phyloP scores from a whole-genome alignment of 2,888 invertebrate species.

The Apoderus coryli region DNA sequence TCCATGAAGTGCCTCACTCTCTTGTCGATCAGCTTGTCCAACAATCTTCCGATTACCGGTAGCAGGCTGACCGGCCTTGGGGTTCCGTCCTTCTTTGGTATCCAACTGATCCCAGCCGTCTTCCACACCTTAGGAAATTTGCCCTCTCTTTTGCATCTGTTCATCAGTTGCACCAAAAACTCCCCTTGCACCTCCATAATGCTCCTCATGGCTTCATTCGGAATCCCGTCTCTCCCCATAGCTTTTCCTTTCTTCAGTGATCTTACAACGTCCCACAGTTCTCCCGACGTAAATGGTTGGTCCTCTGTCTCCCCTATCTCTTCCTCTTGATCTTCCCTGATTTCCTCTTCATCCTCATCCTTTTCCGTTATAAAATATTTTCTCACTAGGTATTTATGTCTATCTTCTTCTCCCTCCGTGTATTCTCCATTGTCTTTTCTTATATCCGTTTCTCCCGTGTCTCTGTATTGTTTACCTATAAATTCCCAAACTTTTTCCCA shows the following conservation, averaged over 20 bases:
- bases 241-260: constrained; percentile 8
- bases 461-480: background rate
- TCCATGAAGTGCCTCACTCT: constrained; percentile 16
- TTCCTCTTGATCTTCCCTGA: constrained; percentile 2
- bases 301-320: background rate
- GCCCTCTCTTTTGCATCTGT: constrained; percentile 12
- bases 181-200: constrained; percentile 2
- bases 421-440: constrained; percentile 9
- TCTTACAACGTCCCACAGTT: background rate
- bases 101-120: constrained; percentile 15
- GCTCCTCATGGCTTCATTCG: constrained; percentile 8
- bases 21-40: constrained; percentile 20
- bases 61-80: constrained; percentile 21
- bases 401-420: constrained; percentile 10
- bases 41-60: constrained; percentile 19
- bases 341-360: constrained; percentile 5
- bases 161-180: constrained; percentile 1
- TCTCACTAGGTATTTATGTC: constrained; percentile 7
- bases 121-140: constrained; percentile 19
- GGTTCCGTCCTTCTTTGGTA: constrained; percentile 17
- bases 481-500: constrained; percentile 8
- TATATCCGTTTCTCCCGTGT: constrained; percentile 1
- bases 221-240: constrained; percentile 8
- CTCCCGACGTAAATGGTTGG: background rate
- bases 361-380: constrained; percentile 15